These are phyloP conservation scores for Rhabditoides inermis DNA, from an alignment of 2,888 invertebrate species.

Conservation along the genomic window DNA sequence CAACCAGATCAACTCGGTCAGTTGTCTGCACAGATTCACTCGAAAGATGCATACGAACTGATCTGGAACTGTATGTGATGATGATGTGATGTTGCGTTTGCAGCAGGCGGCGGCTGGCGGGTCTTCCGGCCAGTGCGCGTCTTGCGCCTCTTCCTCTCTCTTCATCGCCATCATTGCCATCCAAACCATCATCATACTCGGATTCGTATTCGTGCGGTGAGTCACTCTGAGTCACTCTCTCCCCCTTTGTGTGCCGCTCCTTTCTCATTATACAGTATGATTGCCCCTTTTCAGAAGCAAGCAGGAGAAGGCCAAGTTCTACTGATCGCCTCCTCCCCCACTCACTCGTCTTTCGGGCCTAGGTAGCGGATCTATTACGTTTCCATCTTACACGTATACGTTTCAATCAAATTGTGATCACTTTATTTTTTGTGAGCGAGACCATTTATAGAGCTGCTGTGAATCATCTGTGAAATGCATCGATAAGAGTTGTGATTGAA, in stretches of 20 bases:
- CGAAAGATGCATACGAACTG: too few relatives aligned
- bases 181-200: conserved; percentile 40
- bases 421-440: too few relatives aligned
- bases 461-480: too few relatives aligned
- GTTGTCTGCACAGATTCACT: background rate
- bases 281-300: conserved; percentile 38
- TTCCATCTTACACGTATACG: background rate
- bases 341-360: background rate
- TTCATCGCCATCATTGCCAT: conserved; percentile 36
- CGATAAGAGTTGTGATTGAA: too few relatives aligned
- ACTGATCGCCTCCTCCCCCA: conserved; percentile 16
- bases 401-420: too few relatives aligned
- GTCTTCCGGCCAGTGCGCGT: conserved; percentile 12
- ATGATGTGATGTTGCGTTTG: too few relatives aligned
- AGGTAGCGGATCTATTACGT: background rate
- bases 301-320: conserved; percentile 50
- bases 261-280: background rate
- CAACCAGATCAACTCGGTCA: conserved; percentile 21
- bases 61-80: too few relatives aligned
- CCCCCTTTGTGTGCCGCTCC: too few relatives aligned
- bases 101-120: conserved; percentile 6
- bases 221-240: background rate
- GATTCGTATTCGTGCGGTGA: conserved; percentile 40
- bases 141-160: conserved; percentile 34
- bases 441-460: too few relatives aligned